These are phyloP conservation scores for Drosophila pseudotalamancana DNA, from an alignment of 2,888 invertebrate genomes.

Conservation along the genomic window DNA sequence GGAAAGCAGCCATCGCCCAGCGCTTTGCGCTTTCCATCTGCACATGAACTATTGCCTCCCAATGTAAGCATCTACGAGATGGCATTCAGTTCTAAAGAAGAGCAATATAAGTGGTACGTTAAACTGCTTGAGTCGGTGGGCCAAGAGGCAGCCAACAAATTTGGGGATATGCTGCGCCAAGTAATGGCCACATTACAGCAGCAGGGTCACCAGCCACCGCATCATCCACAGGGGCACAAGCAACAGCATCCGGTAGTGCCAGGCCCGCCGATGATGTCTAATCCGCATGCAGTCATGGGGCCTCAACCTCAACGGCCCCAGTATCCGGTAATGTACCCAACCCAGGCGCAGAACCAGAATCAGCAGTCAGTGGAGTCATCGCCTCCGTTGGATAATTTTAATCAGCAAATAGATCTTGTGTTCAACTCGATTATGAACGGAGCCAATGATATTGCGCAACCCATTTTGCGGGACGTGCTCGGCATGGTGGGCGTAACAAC, in stretches of 20 bases:
- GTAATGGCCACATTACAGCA: constrained; percentile 81
- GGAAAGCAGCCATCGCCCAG: constrained; percentile 65
- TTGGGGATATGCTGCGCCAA: constrained; percentile 84
- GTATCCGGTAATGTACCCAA: constrained; percentile 67
- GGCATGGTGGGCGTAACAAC: constrained; percentile 79
- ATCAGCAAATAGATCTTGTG: constrained; percentile 84
- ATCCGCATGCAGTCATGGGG: constrained; percentile 55
- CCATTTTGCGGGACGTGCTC: constrained; percentile 82
- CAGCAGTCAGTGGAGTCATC: constrained; percentile 73
- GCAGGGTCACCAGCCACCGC: constrained; percentile 59
- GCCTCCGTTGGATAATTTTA: constrained; percentile 79
- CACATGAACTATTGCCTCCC: constrained; percentile 85
- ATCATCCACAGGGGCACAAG: constrained; percentile 60
- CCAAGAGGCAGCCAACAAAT: constrained; percentile 86
- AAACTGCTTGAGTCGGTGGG: constrained; percentile 86
- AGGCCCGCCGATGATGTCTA: constrained; percentile 57
- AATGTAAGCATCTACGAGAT: constrained; percentile 86
- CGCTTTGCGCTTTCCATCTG: constrained; percentile 76
- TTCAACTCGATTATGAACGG: constrained; percentile 84
- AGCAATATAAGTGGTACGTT: constrained; percentile 86
- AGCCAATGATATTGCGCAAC: constrained; percentile 83
- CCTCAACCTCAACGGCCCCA: constrained; percentile 69
- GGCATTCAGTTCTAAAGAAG: constrained; percentile 85
- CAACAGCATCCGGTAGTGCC: constrained; percentile 42
- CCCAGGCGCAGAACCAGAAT: constrained; percentile 57